phyloP scores from a whole-genome alignment of 2,797 vertebrate genomes.

The Danio aesculapii region DNA sequence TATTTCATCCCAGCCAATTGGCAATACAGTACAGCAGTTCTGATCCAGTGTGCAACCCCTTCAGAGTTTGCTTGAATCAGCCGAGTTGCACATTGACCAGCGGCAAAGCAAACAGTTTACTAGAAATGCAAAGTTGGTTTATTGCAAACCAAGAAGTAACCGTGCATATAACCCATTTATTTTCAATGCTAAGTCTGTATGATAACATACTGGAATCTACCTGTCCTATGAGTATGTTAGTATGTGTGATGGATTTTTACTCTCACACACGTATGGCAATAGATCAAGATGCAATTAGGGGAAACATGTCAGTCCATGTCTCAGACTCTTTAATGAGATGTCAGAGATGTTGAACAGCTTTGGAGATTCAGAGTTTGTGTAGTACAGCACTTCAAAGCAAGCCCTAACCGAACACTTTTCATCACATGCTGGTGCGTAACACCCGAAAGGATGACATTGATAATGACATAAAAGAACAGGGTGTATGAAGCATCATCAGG shows the following conservation, averaged over 20 bases:
- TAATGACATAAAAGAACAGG: slow-evolving; percentile 15
- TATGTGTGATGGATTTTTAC: slow-evolving; percentile 24
- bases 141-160: too few species aligned
- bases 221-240: not conserved
- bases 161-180: too few species aligned
- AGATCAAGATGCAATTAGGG: slow-evolving; percentile 10
- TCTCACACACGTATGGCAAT: not conserved
- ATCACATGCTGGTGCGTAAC: slow-evolving; percentile 9
- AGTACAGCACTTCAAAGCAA: slow-evolving; percentile 12
- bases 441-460: slow-evolving; percentile 5
- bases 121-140: too few species aligned
- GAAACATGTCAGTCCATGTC: not conserved
- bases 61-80: too few species aligned
- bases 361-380: slow-evolving; percentile 7
- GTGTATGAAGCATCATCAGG: slow-evolving; percentile 19
- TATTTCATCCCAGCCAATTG: too few species aligned
- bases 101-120: too few species aligned
- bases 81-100: too few species aligned
- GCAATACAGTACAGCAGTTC: too few species aligned
- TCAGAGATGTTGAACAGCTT: slow-evolving; percentile 12
- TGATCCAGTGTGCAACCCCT: too few species aligned
- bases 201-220: slow-evolving; percentile 15
- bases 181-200: not conserved
- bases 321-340: slow-evolving; percentile 24
- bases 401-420: slow-evolving; percentile 22